Percentiles rank a stretch among this genome's conserved stretches.
phyloP scores from a whole-genome alignment of 2,888 invertebrate genomes.

The Uropetala carovei region DNA sequence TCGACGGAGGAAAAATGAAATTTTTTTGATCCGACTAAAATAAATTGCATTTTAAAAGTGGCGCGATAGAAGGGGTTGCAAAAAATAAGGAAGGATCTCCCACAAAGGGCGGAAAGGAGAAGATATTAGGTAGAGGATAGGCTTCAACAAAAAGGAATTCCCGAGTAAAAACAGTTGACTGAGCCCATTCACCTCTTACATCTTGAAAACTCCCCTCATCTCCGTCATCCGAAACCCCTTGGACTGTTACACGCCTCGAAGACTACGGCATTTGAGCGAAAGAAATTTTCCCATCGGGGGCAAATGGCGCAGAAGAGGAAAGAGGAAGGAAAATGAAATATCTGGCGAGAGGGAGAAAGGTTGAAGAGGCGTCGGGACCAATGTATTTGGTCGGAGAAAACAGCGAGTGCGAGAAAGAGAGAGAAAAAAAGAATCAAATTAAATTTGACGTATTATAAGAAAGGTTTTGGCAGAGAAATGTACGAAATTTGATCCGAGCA shows the following conservation, averaged over 20 bases:
- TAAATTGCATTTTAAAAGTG: not conserved
- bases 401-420: not conserved
- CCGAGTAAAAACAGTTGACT: constrained; percentile 3
- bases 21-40: not conserved
- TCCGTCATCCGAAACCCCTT: constrained; percentile 15
- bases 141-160: constrained; percentile 6
- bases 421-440: not conserved
- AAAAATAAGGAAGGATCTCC: too few relatives aligned
- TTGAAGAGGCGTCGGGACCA: not conserved
- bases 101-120: not conserved
- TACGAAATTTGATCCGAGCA: not conserved
- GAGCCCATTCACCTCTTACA: not conserved
- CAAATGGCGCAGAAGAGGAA: not conserved
- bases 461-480: not conserved
- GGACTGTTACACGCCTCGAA: not conserved
- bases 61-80: not conserved
- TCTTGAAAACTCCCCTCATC: not conserved
- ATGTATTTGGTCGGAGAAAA: not conserved
- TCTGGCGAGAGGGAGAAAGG: not conserved
- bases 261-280: constrained; percentile 23
- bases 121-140: not conserved
- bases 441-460: not conserved
- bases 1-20: not conserved
- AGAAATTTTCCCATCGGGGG: constrained; percentile 18
- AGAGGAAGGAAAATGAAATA: constrained; percentile 17